Percentiles rank a stretch among this genome's conserved stretches.
phyloP scores from a whole-genome alignment of 1,140 invertebrate species.

The Aphelinus certus region DNA sequence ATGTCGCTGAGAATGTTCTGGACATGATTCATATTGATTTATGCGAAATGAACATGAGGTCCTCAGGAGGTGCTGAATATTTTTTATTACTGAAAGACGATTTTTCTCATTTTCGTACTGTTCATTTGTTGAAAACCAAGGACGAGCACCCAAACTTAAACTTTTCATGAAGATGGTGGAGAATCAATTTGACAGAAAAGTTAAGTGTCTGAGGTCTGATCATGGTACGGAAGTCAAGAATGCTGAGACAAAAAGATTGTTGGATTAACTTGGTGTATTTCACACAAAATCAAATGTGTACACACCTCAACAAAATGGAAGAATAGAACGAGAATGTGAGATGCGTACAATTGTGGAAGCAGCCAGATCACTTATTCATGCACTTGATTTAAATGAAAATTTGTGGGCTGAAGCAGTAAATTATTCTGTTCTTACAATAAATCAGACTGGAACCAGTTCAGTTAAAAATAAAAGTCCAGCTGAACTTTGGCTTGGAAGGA shows the following conservation, averaged over 20 bases:
- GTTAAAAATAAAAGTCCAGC: constrained; percentile 35
- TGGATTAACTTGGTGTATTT: constrained; percentile 39
- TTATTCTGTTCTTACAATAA: constrained; percentile 51
- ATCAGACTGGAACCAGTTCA: constrained; percentile 41
- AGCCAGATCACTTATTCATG: constrained; percentile 44
- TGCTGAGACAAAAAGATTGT: constrained; percentile 28
- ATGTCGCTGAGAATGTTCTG: too few relatives aligned
- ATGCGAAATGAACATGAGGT: too few relatives aligned
- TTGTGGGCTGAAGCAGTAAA: constrained; percentile 56
- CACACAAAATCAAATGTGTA: constrained; percentile 46
- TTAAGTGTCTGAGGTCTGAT: constrained; percentile 46
- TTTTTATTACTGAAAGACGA: too few relatives aligned
- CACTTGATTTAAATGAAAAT: constrained; percentile 15
- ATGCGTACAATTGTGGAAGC: constrained; percentile 53
- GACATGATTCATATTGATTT: too few relatives aligned
- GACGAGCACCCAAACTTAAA: constrained; percentile 46
- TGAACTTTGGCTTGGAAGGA: constrained; percentile 42
- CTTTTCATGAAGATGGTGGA: constrained; percentile 41
- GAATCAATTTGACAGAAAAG: constrained; percentile 43
- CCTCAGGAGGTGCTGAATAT: too few relatives aligned
- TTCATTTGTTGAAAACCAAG: constrained; percentile 56
- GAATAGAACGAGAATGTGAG: constrained; percentile 48
- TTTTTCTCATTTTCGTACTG: too few relatives aligned
- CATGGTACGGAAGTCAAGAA: constrained; percentile 49
- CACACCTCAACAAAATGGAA: constrained; percentile 55